Conservation (phyloP, 1,140 invertebrate genomes). For the Brachionus manjavacas region DNA sequence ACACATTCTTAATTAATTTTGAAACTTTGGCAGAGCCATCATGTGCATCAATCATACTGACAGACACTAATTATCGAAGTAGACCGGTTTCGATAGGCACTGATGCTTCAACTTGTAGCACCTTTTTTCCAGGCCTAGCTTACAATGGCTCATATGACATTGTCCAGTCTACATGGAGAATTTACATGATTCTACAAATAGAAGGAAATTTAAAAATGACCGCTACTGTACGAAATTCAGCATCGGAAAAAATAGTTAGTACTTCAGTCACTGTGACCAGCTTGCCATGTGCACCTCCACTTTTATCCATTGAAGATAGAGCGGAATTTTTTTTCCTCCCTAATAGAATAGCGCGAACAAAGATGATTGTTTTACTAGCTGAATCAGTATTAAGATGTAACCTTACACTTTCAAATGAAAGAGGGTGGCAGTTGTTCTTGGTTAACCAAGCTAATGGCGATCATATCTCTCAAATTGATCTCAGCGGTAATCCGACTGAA, state of each 20-base stretch:
- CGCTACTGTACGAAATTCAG: background rate
- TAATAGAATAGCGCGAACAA: background rate
- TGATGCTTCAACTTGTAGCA: background rate
- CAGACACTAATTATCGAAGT: background rate
- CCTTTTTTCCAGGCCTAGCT: background rate
- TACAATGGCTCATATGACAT: background rate
- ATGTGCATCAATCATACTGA: background rate
- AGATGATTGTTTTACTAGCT: background rate
- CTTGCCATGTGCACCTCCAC: background rate
- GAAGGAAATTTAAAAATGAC: constrained; percentile 4
- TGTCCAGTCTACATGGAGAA: background rate
- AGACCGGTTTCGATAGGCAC: background rate
- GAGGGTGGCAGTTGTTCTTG: background rate
- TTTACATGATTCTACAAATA: background rate
- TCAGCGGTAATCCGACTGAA: background rate
- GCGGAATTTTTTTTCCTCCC: constrained; percentile 15
- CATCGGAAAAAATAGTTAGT: background rate
- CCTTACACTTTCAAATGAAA: background rate
- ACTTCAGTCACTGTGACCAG: background rate
- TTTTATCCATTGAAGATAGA: background rate
- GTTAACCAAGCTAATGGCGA: background rate
- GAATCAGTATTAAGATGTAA: constrained; percentile 7
- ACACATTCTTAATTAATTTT: constrained; percentile 13
- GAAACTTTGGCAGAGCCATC: constrained; percentile 2
- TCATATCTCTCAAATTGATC: background rate